phyloP scores from a whole-genome alignment of 2,797 vertebrate species.

The Salarias fasciatus region DNA sequence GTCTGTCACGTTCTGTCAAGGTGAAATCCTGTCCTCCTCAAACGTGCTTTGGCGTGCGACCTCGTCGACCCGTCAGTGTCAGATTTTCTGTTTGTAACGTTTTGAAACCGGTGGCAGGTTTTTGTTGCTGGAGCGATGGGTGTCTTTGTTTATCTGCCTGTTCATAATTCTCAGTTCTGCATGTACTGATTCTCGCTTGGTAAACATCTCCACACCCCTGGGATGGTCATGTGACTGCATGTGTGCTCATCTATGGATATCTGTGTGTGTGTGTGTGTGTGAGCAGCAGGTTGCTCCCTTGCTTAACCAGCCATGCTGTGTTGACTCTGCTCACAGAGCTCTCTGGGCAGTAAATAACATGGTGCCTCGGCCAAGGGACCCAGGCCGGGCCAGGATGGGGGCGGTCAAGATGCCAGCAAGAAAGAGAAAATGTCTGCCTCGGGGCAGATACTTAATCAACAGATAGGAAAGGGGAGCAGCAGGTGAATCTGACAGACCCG shows the following conservation, averaged over 20 bases:
- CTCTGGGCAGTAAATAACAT: conserved; percentile 74
- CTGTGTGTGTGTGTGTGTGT: background rate
- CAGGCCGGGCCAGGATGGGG: conserved; percentile 36
- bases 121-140: conserved; percentile 24
- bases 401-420: conserved; percentile 61
- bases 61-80: conserved; percentile 32
- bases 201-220: conserved; percentile 68
- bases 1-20: conserved; percentile 56
- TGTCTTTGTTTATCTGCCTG: conserved; percentile 37
- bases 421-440: conserved; percentile 62
- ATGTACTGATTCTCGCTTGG: conserved; percentile 48
- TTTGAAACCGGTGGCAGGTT: conserved; percentile 33
- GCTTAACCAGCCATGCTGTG: conserved; percentile 63
- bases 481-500: conserved; percentile 67
- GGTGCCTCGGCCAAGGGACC: conserved; percentile 53
- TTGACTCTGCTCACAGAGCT: conserved; percentile 64
- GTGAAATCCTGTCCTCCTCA: conserved; percentile 42
- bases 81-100: conserved; percentile 15
- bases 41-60: conserved; percentile 8
- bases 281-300: conserved; percentile 68
- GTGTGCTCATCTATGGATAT: conserved; percentile 1
- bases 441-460: conserved; percentile 56
- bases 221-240: conserved; percentile 61
- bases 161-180: conserved; percentile 41
- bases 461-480: conserved; percentile 43